These are phyloP conservation scores for Nycteola revayana DNA, from an alignment of 2,888 invertebrate species.

Conservation along the genomic window DNA sequence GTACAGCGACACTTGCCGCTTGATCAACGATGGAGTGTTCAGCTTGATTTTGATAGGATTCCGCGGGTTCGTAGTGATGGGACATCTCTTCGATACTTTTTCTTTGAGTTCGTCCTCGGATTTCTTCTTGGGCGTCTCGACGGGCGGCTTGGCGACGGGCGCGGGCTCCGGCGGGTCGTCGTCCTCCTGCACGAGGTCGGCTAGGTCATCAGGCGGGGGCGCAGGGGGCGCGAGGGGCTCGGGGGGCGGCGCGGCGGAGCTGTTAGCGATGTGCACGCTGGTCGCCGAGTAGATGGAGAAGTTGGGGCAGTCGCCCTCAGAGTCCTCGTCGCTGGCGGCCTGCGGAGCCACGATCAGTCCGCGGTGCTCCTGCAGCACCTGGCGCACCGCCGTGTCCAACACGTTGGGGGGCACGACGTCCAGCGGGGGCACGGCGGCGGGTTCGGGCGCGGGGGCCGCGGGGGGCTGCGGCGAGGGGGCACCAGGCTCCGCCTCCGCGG, in stretches of 20 bases:
- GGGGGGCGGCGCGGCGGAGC: conserved; percentile 32
- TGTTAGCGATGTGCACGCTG: conserved; percentile 87
- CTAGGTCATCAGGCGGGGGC: conserved; percentile 8
- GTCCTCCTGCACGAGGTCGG: not conserved
- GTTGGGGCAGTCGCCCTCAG: conserved; percentile 90
- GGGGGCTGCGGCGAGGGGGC: conserved; percentile 3
- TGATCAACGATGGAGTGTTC: conserved; percentile 73
- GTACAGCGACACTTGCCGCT: conserved; percentile 75
- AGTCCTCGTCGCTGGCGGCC: conserved; percentile 64
- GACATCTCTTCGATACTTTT: conserved; percentile 62
- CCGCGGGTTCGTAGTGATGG: conserved; percentile 61
- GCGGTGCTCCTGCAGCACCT: conserved; percentile 63
- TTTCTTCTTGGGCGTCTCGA: conserved; percentile 33
- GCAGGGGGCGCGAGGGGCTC: conserved; percentile 21
- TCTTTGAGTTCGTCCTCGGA: conserved; percentile 59
- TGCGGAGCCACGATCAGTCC: conserved; percentile 39
- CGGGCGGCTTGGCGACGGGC: conserved; percentile 3
- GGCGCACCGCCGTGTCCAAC: conserved; percentile 61
- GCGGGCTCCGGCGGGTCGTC: conserved; percentile 2
- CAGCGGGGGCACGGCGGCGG: conserved; percentile 7
- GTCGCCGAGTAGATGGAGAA: conserved; percentile 92
- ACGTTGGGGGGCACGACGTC: conserved; percentile 44
- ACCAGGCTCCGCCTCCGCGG: conserved; percentile 9
- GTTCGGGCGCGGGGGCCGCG: conserved; percentile 2
- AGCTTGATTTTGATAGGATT: conserved; percentile 71